These are phyloP conservation scores for Takifugu flavidus DNA, from an alignment of 2,113 vertebrate genomes.

Conservation along the genomic window DNA sequence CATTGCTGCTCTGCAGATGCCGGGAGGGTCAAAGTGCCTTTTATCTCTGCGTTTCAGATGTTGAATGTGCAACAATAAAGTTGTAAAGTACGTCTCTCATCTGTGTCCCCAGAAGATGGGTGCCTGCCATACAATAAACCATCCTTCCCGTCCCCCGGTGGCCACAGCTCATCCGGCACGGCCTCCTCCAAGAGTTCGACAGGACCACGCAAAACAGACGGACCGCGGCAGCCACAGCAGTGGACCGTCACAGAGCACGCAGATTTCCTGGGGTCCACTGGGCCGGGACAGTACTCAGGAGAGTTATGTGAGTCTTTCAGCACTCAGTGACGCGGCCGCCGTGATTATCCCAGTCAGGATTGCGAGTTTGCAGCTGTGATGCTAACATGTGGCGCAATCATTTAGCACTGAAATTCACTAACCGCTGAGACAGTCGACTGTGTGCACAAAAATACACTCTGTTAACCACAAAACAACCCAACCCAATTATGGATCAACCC, in stretches of 20 bases:
- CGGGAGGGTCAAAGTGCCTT: constrained; percentile 31
- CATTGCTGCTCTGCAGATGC: constrained; percentile 64
- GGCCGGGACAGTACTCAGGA: constrained; percentile 91
- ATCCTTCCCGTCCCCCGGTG: constrained; percentile 93
- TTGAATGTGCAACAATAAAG: constrained; percentile 30
- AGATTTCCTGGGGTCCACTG: constrained; percentile 88
- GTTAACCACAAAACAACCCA: no score
- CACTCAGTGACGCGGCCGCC: neutral
- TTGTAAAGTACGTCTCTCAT: constrained; percentile 27
- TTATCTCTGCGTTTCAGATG: constrained; percentile 50
- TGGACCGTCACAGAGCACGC: constrained; percentile 86
- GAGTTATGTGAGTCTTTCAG: constrained; percentile 88
- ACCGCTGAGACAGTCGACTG: no score
- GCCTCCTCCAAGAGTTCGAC: constrained; percentile 96
- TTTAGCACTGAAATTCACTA: no score
- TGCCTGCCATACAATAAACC: constrained; percentile 95
- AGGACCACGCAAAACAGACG: constrained; percentile 87
- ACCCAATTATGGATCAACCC: no score
- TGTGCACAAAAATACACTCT: no score
- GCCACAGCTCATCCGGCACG: constrained; percentile 96
- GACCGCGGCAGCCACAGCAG: constrained; percentile 80
- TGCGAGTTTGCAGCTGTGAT: no score
- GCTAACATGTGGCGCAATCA: no score
- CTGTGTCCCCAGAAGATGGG: constrained; percentile 83
- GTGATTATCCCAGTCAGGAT: neutral